A percentile compares a stretch with the other conserved stretches of the same genome.
These are phyloP conservation scores for Desmodus rotundus DNA, from an alignment of 2,113 vertebrate species.

Conservation along the genomic window DNA sequence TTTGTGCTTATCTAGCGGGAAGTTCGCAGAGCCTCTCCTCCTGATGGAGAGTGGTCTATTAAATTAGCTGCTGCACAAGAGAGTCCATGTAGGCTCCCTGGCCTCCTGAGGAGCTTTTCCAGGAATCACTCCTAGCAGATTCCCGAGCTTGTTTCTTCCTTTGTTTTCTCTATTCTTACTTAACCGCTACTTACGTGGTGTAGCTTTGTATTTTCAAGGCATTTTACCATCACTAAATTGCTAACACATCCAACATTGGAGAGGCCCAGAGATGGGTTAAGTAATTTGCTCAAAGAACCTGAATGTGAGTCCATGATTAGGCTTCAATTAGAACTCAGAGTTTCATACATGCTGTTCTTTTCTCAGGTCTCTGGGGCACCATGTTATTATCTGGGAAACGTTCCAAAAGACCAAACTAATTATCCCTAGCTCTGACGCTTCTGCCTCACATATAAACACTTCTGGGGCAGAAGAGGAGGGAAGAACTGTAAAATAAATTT, in stretches of 20 bases:
- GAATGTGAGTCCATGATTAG: constrained; percentile 19
- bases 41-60: constrained; percentile 74
- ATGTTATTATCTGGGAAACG: not conserved
- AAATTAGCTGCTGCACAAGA: constrained; percentile 51
- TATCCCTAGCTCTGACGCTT: not conserved
- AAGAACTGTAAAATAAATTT: not conserved
- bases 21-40: constrained; percentile 71
- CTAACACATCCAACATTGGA: constrained; percentile 25
- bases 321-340: not conserved
- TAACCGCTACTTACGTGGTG: not conserved
- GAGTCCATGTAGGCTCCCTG: not conserved
- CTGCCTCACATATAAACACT: constrained; percentile 31
- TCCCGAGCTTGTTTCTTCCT: not conserved
- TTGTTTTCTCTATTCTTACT: constrained; percentile 28
- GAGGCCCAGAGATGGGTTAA: not conserved
- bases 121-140: not conserved
- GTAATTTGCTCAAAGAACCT: not conserved
- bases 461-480: not conserved
- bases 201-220: constrained; percentile 26
- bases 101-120: not conserved
- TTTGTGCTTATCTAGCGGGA: constrained; percentile 75
- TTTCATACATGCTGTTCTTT: not conserved
- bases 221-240: not conserved
- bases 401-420: constrained; percentile 43
- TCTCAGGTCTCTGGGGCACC: not conserved